Evolutionary conservation across 2,888 invertebrate species (phyloP).

Genomic region (Lithophane ornitopus): DNA sequence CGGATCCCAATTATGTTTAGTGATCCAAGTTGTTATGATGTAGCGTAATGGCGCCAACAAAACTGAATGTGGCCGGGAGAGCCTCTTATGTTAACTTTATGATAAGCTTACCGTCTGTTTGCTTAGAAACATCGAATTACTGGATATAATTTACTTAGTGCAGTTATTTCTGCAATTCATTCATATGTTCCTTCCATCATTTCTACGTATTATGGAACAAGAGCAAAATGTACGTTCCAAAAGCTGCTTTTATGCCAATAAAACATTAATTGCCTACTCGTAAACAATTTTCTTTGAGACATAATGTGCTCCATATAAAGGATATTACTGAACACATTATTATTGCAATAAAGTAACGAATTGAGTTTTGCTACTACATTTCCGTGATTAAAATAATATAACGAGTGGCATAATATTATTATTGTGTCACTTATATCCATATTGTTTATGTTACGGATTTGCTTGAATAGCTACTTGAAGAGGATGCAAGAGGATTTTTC

Average conservation of each 20-base stretch:
- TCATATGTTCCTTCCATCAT: slow-evolving; percentile 3
- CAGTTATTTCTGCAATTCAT: slow-evolving; percentile 23
- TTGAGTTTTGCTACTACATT: slow-evolving; percentile 59
- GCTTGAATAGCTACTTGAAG: background rate
- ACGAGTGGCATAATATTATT: background rate
- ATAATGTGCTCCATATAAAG: slow-evolving; percentile 47
- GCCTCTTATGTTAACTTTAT: slow-evolving; percentile 37
- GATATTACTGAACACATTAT: slow-evolving; percentile 46
- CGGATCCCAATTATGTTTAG: slow-evolving; percentile 69
- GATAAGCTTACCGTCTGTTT: slow-evolving; percentile 27
- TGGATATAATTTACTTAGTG: slow-evolving; percentile 25
- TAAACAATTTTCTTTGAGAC: slow-evolving; percentile 56
- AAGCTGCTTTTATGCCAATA: slow-evolving; percentile 43
- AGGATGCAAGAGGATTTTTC: background rate
- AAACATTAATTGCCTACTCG: slow-evolving; percentile 60
- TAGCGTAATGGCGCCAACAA: slow-evolving; percentile 52
- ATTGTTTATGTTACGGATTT: background rate
- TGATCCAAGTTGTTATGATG: slow-evolving; percentile 65
- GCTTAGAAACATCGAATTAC: slow-evolving; percentile 25
- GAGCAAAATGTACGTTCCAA: slow-evolving; percentile 6
- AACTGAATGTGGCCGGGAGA: slow-evolving; percentile 45
- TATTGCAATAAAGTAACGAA: slow-evolving; percentile 54
- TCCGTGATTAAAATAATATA: slow-evolving; percentile 45
- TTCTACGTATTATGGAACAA: slow-evolving; percentile 20
- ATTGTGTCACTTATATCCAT: background rate